Conservation (phyloP, 2,797 vertebrate genomes). For the Muscicapa comitata region DNA sequence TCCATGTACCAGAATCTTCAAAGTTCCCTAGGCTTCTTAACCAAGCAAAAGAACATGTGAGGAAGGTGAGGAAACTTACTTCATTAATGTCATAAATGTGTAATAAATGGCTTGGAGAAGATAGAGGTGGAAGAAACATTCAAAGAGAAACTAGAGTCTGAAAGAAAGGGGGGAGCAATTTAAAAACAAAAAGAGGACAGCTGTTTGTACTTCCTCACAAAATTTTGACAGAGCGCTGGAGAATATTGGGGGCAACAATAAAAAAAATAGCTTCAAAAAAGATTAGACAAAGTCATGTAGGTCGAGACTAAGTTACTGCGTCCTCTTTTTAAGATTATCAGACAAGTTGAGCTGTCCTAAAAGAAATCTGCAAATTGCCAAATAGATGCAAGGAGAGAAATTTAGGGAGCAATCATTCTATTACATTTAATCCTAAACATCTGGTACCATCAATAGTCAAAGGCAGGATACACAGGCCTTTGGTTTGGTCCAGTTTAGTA, state of each 20-base stretch:
- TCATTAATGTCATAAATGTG: no score
- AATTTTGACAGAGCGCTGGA: neutral
- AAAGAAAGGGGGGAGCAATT: rapidly evolving
- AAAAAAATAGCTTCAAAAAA: neutral
- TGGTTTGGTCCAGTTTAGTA: neutral
- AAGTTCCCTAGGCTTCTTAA: neutral
- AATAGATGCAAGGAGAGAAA: neutral
- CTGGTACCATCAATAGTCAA: neutral
- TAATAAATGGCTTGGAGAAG: neutral
- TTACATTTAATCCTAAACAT: neutral
- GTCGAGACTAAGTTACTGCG: neutral
- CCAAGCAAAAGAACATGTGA: neutral
- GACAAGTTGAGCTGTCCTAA: rapidly evolving
- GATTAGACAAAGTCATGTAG: neutral
- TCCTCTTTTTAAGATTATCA: neutral
- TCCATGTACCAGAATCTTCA: neutral
- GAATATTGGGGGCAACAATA: neutral
- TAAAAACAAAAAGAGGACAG: neutral
- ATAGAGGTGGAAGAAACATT: neutral
- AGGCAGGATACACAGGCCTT: neutral
- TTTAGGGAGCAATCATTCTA: neutral
- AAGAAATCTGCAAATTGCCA: neutral
- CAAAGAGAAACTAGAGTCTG: neutral
- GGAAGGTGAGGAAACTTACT: neutral
- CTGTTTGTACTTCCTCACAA: neutral